Percentiles rank a stretch among this genome's conserved stretches.
Conservation (phyloP, 2,797 vertebrate genomes). For the Channallabes apus region DNA sequence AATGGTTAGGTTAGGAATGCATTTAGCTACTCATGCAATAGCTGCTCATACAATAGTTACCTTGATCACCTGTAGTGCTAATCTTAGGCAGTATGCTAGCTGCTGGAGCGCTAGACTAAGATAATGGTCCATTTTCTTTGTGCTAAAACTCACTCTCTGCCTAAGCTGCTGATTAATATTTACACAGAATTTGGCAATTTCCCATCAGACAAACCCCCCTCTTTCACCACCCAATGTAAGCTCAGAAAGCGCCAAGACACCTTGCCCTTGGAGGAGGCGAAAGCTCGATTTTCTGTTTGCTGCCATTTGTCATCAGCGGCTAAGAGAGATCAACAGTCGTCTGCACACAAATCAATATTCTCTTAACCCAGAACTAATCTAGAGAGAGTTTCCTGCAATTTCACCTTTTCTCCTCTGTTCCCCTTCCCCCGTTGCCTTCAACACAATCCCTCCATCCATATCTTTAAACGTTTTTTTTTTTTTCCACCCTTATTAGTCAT, state of each 20-base stretch:
- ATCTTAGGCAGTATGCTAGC: not conserved
- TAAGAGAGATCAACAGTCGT: slow-evolving; percentile 98
- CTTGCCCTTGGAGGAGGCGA: slow-evolving; percentile 82
- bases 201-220: slow-evolving; percentile 61
- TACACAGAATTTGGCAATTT: slow-evolving; percentile 62
- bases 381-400: slow-evolving; percentile 85
- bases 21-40: no score
- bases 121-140: not conserved
- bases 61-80: not conserved
- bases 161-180: slow-evolving; percentile 54
- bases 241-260: slow-evolving; percentile 69
- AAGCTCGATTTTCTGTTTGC: slow-evolving; percentile 89
- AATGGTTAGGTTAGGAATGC: not conserved
- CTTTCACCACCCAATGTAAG: slow-evolving; percentile 22
- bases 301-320: slow-evolving; percentile 93
- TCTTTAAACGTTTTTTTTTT: slow-evolving; percentile 61
- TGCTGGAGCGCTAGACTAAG: not conserved
- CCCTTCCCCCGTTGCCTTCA: slow-evolving; percentile 65
- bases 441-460: slow-evolving; percentile 57
- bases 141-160: slow-evolving; percentile 38
- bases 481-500: slow-evolving; percentile 75
- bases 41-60: not conserved
- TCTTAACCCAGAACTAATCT: slow-evolving; percentile 95
- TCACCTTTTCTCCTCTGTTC: slow-evolving; percentile 82
- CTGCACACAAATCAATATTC: slow-evolving; percentile 98